Base-by-base conservation (phyloP, 2,113 vertebrate genomes). In the Datnioides undecimradiatus region DNA sequence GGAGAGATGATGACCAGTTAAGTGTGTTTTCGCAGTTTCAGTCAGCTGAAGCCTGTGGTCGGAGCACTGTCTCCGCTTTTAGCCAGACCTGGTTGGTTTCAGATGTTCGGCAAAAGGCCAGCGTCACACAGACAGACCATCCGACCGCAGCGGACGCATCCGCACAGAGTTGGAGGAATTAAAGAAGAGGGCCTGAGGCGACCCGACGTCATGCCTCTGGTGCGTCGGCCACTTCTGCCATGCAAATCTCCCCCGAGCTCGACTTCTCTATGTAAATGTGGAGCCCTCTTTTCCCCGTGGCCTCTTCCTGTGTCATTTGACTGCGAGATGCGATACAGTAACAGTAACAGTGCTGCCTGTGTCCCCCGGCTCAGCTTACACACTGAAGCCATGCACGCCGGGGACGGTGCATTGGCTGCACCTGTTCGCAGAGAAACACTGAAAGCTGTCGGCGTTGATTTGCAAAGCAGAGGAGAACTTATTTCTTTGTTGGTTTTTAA, bases 281-380 rank as follows among this genome's bases (percentile, higher is more conserved):
- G 11, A 19, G 66, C 60, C 60, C 79, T 52, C 25, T 33, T 73
- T 85, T 87, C 77, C 79, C 17, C 65, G 25, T 17, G 19, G 51
- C 25, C 40, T 0, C 58, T 79, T 88, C 74, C 87, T 63, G 62
- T 48, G 63, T 83, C 73, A 87, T 93, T 91, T 92, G 88, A 79
- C 85, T 82, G 66, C 4, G 31, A 73, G 74, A 90, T 80, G 48
- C 66, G 82, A 36, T 62, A 62, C 69, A 49, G 79, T 72, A 41
- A 85, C 55, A 14, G 69, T 79, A 55, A 85, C 85, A 65, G 87
- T 46, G 4, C 10, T 21, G 29, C 16, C 64, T 64, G 68, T 87
- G 58, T 73, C 43, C 29, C 6, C 36, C 4, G n/a, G 57, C 58
- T 85, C 64, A 23, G 27, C 21, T 79, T 45, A 36, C 79, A 64